Base-by-base conservation (phyloP, 2,797 vertebrate species). In the Syngnathus acus region DNA sequence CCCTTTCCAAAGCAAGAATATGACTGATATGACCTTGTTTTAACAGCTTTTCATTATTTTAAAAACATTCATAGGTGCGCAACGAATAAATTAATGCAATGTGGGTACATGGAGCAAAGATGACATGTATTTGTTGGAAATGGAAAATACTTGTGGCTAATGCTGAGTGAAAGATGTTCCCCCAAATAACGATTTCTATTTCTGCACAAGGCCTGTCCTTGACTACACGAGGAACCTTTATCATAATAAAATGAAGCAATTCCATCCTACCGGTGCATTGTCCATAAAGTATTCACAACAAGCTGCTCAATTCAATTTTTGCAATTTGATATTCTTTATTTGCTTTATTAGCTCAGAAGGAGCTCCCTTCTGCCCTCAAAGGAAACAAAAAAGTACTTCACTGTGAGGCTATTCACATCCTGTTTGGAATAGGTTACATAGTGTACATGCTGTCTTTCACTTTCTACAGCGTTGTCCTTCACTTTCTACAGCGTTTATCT, bases 291-390 rank as follows among this genome's bases (percentile, higher is more conserved):
- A 37, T 37, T 57, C 55, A 57, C 13, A 57, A 57, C 6, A 13
- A 57, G 55, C 40, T 45, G 60, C 42, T 62, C 60, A 62, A 62
- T 62, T 19, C 60, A 43, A 57, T 32, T 26, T 65, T n/a, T 63
- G 62, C 53, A 66, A n/a, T 45, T 68, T 67, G 40, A 68, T 62
- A 62, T 45, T 57, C 21, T 45, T 23, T 17, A 45, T 57, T 45
- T 62, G 60, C 45, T 62, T 62, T 62, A 45, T 62, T 39, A 51
- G 45, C 62, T 64, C 43, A 38, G 38, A 38, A 37, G 17, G 21
- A 6, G 32, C 26, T 57, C 26, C 55, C 32, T 37, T 23, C 32
- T 4, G 4, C 32, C 43, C 45, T 37, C 13, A 43, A 73, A 72
- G 39, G 55, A 57, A 21, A 57, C 23, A 10, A 59, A 40, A 42